Evolutionary conservation across 2,888 invertebrate genomes (phyloP), one percentile per base, ranked within the genome.

Genomic region (Ectobius pallidus): DNA sequence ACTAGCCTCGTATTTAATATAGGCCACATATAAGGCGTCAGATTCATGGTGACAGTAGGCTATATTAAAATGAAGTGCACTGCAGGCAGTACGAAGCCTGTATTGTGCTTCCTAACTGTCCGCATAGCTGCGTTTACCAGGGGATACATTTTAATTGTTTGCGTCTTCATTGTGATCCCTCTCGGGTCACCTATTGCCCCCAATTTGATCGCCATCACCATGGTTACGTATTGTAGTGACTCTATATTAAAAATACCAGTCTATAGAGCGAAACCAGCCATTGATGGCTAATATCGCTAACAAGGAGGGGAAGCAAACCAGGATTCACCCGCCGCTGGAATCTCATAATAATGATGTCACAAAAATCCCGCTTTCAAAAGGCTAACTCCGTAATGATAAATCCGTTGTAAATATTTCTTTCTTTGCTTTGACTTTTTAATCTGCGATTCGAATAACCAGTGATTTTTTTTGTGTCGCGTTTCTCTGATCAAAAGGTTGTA

Each of bases 111-210:
- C 58, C 58, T 58, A 30, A 34, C 1, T 30, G 30, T 58, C 32
- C 58, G 58, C 58, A n/a, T 58, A 58, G 27, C 16, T 58, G 58
- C 58, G 58, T 27, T 58, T 58, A 30, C 58, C 58, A 58, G 3
- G 58, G 58, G 58, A 1, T 25, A 25, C 3, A 22, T 25, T n/a
- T 4, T 14, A 22, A 58, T 58, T 58, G 58, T 58, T 58, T 58
- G 25, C 25, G 25, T 14, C 52, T 46, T 6, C 20, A 46, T 46
- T 52, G 52, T 52, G 14, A n/a, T 16, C 16, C 18, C 30, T 58
- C 58, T 58, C 58, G 58, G 58, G 58, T 30, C 58, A 58, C 32
- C 58, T 58, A 58, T 1, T 58, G 58, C 58, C 58, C 58, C 52
- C 58, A n/a, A 58, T 58, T 30, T 30, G 58, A 52, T 58, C 16